Evolutionary conservation across 1,140 invertebrate genomes (phyloP).

Genomic region (Platorchestia sp.): DNA sequence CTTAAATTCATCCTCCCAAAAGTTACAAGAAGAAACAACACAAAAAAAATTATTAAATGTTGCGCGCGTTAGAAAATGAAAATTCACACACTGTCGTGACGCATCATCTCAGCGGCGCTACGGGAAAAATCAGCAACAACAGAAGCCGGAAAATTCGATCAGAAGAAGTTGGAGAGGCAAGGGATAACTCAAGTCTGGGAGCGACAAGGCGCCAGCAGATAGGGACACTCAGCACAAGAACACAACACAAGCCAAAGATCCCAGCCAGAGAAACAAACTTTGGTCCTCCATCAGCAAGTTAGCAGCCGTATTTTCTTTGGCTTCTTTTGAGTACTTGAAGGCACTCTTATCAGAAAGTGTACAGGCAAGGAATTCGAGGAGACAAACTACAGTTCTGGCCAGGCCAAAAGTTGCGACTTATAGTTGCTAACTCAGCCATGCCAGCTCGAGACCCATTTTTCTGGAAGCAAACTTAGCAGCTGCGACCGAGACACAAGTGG

Average conservation of each 20-base stretch:
- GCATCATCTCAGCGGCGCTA: neutral
- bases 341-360: conserved; percentile 36
- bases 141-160: neutral
- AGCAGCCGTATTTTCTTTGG: conserved; percentile 43
- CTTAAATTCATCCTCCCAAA: neutral
- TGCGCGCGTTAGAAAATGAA: no score
- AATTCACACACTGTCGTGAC: neutral
- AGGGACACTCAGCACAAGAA: conserved; percentile 15
- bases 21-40: neutral
- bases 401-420: conserved; percentile 43
- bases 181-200: neutral
- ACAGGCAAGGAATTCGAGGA: neutral
- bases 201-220: neutral
- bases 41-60: neutral
- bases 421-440: conserved; percentile 47
- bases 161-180: neutral
- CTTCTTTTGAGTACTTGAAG: conserved; percentile 45
- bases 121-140: neutral
- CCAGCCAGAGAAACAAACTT: conserved; percentile 39
- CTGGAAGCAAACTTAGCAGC: conserved; percentile 54
- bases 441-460: conserved; percentile 29
- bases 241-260: conserved; percentile 31
- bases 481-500: conserved; percentile 46
- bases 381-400: conserved; percentile 39
- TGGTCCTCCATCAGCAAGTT: conserved; percentile 49